phyloP scores from a whole-genome alignment of 2,888 invertebrate genomes.

The Epirrhoe tristata region DNA sequence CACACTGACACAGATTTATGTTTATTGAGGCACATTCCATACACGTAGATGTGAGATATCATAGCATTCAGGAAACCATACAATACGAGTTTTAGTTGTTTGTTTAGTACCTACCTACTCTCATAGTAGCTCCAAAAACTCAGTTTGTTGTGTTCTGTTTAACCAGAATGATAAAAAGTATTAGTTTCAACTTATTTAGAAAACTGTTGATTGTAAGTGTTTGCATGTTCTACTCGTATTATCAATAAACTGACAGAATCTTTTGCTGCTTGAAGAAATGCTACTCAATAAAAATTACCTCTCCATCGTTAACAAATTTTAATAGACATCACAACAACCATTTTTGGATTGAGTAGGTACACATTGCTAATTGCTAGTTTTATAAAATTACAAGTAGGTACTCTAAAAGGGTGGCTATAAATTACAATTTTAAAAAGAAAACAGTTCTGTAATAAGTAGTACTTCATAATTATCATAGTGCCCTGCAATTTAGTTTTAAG shows the following conservation, averaged over 20 bases:
- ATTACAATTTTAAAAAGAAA: constrained; percentile 7
- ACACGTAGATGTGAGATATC: neutral
- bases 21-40: constrained; percentile 50
- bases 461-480: neutral
- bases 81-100: constrained; percentile 15
- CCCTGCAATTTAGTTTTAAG: neutral
- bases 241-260: too few relatives aligned
- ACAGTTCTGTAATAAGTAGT: constrained; percentile 5
- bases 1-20: constrained; percentile 70
- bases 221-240: too few relatives aligned
- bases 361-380: constrained; percentile 56
- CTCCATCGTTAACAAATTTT: constrained; percentile 77
- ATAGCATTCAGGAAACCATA: constrained; percentile 46
- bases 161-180: too few relatives aligned
- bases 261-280: neutral
- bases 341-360: constrained; percentile 77
- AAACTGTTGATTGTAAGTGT: too few relatives aligned
- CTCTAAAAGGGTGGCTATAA: constrained; percentile 21
- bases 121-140: neutral
- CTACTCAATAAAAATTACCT: constrained; percentile 7
- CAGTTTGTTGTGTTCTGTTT: neutral
- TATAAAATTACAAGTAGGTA: constrained; percentile 54
- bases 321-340: constrained; percentile 85
- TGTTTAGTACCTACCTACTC: neutral
- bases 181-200: too few relatives aligned